Evolutionary conservation across 2,888 invertebrate genomes (phyloP).

Genomic region (Poecilobothrus nobilitatus): DNA sequence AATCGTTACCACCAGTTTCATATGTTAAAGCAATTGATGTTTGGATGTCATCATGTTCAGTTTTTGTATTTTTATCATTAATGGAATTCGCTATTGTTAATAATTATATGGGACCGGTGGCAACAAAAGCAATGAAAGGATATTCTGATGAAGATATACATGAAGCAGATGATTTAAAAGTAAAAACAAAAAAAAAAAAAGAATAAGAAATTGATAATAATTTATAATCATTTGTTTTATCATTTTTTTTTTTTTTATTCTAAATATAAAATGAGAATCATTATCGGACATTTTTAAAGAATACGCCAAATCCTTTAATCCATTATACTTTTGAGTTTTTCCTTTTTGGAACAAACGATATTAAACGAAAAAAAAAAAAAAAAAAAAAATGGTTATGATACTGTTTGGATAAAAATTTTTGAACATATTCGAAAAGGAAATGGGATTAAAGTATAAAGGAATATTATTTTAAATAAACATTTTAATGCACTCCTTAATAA

Average conservation of each 20-base stretch:
- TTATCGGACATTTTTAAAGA: too few relatives aligned
- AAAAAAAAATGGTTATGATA: too few relatives aligned
- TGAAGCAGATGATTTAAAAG: conserved; percentile 68
- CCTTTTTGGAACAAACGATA: too few relatives aligned
- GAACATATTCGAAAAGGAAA: too few relatives aligned
- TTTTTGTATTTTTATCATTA: conserved; percentile 81
- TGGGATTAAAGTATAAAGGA: too few relatives aligned
- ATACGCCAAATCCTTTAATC: not conserved
- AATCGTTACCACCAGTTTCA: conserved; percentile 80
- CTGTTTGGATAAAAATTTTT: too few relatives aligned
- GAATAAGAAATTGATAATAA: conserved; percentile 11
- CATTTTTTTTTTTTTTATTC: too few relatives aligned
- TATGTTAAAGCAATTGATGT: conserved; percentile 89
- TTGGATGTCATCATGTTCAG: conserved; percentile 88
- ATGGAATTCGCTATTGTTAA: conserved; percentile 89
- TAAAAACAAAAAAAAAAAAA: too few relatives aligned
- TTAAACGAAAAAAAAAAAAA: too few relatives aligned
- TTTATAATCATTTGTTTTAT: not conserved
- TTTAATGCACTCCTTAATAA: too few relatives aligned
- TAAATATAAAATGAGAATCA: conserved; percentile 10
- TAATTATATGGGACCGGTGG: conserved; percentile 75
- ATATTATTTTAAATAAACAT: too few relatives aligned
- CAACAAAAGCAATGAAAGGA: conserved; percentile 83
- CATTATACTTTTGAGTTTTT: too few relatives aligned
- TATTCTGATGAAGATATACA: conserved; percentile 77